These are phyloP conservation scores for Garra rufa DNA, from an alignment of 2,113 vertebrate genomes.

Conservation along the genomic window DNA sequence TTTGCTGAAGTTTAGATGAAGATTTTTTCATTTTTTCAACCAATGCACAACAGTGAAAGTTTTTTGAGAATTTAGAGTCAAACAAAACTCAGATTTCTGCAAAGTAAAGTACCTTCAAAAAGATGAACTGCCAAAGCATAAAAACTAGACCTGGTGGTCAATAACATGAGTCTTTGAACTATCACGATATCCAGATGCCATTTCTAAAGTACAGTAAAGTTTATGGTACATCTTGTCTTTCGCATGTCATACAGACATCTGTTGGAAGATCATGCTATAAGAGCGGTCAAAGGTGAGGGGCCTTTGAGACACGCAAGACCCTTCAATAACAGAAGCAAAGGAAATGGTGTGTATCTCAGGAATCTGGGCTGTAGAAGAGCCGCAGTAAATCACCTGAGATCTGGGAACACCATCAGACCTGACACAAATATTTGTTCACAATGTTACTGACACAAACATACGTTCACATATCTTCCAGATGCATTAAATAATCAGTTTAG, in stretches of 20 bases:
- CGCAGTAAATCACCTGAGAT: constrained; percentile 47
- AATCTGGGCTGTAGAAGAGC: not conserved
- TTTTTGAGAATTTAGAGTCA: not conserved
- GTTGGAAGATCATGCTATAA: not conserved
- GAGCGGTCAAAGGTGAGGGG: constrained; percentile 19
- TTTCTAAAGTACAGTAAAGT: not conserved
- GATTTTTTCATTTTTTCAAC: too few relatives aligned
- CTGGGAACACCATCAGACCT: constrained; percentile 51
- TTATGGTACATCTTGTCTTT: constrained; percentile 8
- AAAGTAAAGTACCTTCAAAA: too few relatives aligned
- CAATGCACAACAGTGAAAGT: too few relatives aligned
- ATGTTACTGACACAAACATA: too few relatives aligned
- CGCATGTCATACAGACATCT: not conserved
- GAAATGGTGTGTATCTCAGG: constrained; percentile 30
- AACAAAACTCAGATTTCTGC: not conserved
- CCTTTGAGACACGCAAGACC: not conserved
- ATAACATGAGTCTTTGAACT: not conserved
- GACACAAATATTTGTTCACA: constrained; percentile 9
- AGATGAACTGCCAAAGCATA: too few relatives aligned
- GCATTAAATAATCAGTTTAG: not conserved
- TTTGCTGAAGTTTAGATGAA: too few relatives aligned
- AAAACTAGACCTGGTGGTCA: not conserved
- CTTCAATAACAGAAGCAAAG: constrained; percentile 43
- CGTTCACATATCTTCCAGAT: not conserved
- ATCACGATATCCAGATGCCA: not conserved